Evolutionary conservation across 2,797 vertebrate genomes (phyloP).

Genomic region (Pygocentrus nattereri): DNA sequence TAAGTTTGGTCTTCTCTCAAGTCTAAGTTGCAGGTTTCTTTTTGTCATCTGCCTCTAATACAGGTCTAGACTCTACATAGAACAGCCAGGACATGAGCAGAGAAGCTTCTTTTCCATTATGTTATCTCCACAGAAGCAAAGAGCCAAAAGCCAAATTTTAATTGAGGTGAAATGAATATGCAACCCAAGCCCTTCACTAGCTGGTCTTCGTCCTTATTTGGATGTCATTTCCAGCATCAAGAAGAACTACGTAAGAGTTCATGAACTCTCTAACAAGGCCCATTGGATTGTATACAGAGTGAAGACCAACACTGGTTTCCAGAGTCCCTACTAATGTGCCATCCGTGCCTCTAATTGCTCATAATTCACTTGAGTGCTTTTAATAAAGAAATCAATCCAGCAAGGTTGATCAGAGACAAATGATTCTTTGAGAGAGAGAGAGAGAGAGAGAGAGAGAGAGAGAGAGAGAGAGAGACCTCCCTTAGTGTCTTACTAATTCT

Average conservation of each 20-base stretch:
- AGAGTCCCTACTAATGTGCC: slow-evolving; percentile 34
- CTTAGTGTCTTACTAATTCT: slow-evolving; percentile 31
- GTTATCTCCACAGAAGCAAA: slow-evolving; percentile 50
- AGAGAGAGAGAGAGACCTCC: slow-evolving; percentile 8
- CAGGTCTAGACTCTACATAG: slow-evolving; percentile 3
- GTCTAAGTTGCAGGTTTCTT: slow-evolving; percentile 32
- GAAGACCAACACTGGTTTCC: slow-evolving; percentile 30
- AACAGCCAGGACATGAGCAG: slow-evolving; percentile 33
- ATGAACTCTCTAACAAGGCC: slow-evolving; percentile 41
- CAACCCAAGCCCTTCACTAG: slow-evolving; percentile 48
- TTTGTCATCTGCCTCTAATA: slow-evolving; percentile 42
- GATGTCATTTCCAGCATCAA: slow-evolving; percentile 23
- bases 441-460: too few relatives aligned
- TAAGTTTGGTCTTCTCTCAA: slow-evolving; percentile 13
- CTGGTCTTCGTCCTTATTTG: slow-evolving; percentile 37
- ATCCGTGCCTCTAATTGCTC: slow-evolving; percentile 64
- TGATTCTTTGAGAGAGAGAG: not conserved
- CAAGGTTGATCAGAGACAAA: slow-evolving; percentile 38
- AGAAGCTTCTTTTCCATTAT: slow-evolving; percentile 39
- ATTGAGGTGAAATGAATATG: slow-evolving; percentile 62
- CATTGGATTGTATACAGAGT: slow-evolving; percentile 39
- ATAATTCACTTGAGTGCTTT: slow-evolving; percentile 70
- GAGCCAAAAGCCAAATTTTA: slow-evolving; percentile 46
- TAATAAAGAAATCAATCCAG: slow-evolving; percentile 59
- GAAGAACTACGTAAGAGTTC: slow-evolving; percentile 26